Base-by-base conservation (phyloP, 2,888 invertebrate species). In the Tipula confusa region DNA sequence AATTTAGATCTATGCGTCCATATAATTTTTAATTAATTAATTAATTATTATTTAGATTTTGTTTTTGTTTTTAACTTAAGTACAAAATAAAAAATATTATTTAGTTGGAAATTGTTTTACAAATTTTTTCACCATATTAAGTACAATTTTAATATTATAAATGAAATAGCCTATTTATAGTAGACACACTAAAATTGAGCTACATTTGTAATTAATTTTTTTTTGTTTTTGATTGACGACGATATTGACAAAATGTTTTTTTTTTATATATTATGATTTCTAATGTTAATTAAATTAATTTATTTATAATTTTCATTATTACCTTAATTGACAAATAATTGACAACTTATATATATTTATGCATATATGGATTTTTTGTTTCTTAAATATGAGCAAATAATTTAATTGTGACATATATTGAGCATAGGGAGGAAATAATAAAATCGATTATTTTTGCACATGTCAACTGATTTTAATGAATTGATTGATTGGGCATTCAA, bases 181-280 rank as follows among this genome's bases (percentile, higher is more conserved):
- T 64, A 64, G 64, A 64, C 64, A 64, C 64, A 64, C 64, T 64
- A 64, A 64, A 64, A 64, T 64, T 64, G 64, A 64, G 64, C 80
- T 80, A 80, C 29, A 29, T 29, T 80, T 29, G 6, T n/a, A 13
- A n/a, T 80, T 80, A 15, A 80, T 29, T 80, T 79, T 29, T 80
- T 79, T 79, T 79, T 28, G 1, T 80, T 80, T 29, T 80, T 80
- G 80, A 29, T 31, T 29, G 80, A 29, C 31, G 80, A 80, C 29
- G 80, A 80, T n/a, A 29, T 80, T 29, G 31, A 29, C 29, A 29
- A 29, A n/a, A n/a, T n/a, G n/a, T n/a, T n/a, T n/a, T 15, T 29
- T 13, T 15, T 80, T 80, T 79, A 29, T 79, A 79, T 79, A 79
- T 79, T 29, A n/a, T n/a, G n/a, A n/a, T 28, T 28, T 28, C 13